These are phyloP conservation scores for Alethe castanea DNA, from an alignment of 2,113 vertebrate species.

Conservation along the genomic window DNA sequence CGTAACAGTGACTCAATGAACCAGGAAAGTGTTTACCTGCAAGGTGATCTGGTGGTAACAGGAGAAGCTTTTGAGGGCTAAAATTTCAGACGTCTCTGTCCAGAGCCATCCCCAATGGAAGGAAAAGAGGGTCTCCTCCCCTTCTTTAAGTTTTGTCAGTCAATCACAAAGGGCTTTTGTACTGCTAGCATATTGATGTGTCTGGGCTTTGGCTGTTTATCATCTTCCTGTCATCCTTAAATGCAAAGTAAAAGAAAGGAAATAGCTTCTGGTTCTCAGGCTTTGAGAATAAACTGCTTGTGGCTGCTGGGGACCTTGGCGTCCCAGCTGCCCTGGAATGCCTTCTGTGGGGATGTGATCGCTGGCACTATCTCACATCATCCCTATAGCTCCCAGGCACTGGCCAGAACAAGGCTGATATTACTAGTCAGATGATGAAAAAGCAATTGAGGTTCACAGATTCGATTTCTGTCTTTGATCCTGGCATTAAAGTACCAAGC, in stretches of 20 bases:
- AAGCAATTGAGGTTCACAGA: conserved; percentile 51
- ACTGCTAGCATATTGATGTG: conserved; percentile 26
- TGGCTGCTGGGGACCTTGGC: conserved; percentile 24
- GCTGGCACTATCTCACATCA: conserved; percentile 47
- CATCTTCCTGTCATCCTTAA: conserved; percentile 73
- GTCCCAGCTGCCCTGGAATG: conserved; percentile 26
- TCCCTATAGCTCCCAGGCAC: conserved; percentile 62
- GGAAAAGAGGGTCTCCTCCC: conserved; percentile 49
- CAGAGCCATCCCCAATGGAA: conserved; percentile 55
- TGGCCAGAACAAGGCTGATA: conserved; percentile 72
- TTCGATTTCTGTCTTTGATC: conserved; percentile 62
- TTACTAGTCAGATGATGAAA: conserved; percentile 72
- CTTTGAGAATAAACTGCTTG: conserved; percentile 70
- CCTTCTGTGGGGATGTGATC: conserved; percentile 21
- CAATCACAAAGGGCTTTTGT: conserved; percentile 73
- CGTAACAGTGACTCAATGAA: conserved; percentile 61
- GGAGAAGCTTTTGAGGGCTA: conserved; percentile 79
- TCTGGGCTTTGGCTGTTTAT: conserved; percentile 62
- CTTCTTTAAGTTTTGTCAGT: conserved; percentile 56
- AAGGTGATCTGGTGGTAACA: conserved; percentile 71
- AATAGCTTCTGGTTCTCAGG: conserved; percentile 72
- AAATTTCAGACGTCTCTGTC: conserved; percentile 67
- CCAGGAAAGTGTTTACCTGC: conserved; percentile 73
- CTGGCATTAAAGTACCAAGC: not conserved
- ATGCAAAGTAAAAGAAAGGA: conserved; percentile 54